Conservation (phyloP, 2,797 vertebrate species). For the Enteromius fasciolatus region DNA sequence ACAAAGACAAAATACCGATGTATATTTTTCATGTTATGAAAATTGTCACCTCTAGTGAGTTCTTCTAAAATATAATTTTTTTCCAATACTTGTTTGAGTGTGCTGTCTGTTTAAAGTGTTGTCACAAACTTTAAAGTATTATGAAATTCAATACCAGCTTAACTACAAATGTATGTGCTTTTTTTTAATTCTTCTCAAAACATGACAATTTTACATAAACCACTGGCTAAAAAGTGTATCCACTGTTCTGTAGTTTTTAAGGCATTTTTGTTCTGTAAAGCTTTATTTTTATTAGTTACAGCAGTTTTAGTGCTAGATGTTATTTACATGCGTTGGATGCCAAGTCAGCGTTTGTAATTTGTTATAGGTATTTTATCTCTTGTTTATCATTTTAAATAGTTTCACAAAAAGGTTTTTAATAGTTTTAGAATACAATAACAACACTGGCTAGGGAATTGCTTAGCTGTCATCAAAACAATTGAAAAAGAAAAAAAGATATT, state of each 20-base stretch:
- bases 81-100: slow-evolving; percentile 83
- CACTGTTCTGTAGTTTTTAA: not conserved
- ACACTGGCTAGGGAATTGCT: not conserved
- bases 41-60: slow-evolving; percentile 97
- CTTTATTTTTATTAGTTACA: too few relatives aligned
- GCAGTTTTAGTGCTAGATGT: not conserved
- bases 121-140: not conserved
- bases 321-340: not conserved
- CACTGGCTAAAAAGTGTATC: not conserved
- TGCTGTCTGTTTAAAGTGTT: slow-evolving; percentile 57
- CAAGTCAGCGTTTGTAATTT: too few relatives aligned
- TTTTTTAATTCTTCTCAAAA: slow-evolving; percentile 3
- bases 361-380: not conserved
- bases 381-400: not conserved
- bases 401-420: not conserved
- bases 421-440: not conserved
- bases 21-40: slow-evolving; percentile 99
- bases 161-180: slow-evolving; percentile 7
- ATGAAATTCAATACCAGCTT: not conserved
- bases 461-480: not conserved
- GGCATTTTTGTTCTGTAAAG: not conserved
- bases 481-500: not conserved
- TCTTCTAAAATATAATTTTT: slow-evolving; percentile 98
- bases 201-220: slow-evolving; percentile 9
- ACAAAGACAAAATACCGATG: slow-evolving; percentile 97